A percentile compares a stretch with the other conserved stretches of the same genome.
phyloP scores from a whole-genome alignment of 2,797 vertebrate species.

The Paedocypris micromegethes region DNA sequence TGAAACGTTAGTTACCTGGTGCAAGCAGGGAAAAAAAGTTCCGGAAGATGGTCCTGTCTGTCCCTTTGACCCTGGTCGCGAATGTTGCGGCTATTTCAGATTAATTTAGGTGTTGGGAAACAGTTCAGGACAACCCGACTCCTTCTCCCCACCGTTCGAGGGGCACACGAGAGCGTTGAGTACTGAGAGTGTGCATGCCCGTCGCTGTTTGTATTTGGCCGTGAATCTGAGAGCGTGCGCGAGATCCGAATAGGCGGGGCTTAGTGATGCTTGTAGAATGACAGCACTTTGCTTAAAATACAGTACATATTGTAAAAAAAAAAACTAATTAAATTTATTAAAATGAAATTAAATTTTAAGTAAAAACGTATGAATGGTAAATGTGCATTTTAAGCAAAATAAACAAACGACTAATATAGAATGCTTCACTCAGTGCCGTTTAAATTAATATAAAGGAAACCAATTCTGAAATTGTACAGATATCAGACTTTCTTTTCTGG shows the following conservation, averaged over 20 bases:
- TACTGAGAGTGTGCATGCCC: constrained; percentile 33
- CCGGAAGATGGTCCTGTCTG: constrained; percentile 1
- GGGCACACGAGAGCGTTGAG: constrained; percentile 4
- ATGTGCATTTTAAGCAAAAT: too few relatives aligned
- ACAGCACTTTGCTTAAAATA: constrained; percentile 1
- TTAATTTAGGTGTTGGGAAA: constrained; percentile 1
- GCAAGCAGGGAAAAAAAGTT: constrained; percentile 31
- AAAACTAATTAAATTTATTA: too few relatives aligned
- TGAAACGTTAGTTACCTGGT: constrained; percentile 30
- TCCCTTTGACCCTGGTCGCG: neutral
- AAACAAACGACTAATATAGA: too few relatives aligned
- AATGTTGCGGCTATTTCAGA: constrained; percentile 6
- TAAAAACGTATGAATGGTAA: too few relatives aligned
- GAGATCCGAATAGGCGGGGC: constrained; percentile 53
- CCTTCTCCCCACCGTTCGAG: neutral
- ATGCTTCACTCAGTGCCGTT: too few relatives aligned
- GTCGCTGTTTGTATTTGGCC: constrained; percentile 40
- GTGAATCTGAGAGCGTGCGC: constrained; percentile 18
- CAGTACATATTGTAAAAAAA: neutral
- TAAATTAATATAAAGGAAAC: too few relatives aligned
- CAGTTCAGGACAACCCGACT: neutral
- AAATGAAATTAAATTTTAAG: too few relatives aligned
- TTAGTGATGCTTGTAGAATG: constrained; percentile 18
- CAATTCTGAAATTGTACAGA: too few relatives aligned
- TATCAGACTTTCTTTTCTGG: too few relatives aligned